Evolutionary conservation across 2,888 invertebrate genomes (phyloP), one percentile per base, ranked within the genome.

Genomic region (Nymphalis polychloros): DNA sequence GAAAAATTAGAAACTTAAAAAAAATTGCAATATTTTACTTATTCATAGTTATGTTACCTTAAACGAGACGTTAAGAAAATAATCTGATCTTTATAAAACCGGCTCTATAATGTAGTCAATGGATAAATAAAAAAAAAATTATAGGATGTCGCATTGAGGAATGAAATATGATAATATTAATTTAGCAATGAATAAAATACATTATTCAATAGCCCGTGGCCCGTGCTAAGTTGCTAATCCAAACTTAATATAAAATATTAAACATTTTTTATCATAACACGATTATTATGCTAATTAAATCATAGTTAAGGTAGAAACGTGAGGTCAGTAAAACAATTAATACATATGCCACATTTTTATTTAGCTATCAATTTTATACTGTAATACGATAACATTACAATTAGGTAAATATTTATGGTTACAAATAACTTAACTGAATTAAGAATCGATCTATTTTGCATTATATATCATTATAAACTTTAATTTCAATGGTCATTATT

Each of bases 51-150:
- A 70, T 64, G 70, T 71, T 76, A 75, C 74, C 66, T 31, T 87
- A 88, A 86, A 84, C 83, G 80, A 78, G 80, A 84, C 81, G 87
- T 86, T 88, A 90, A 91, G 92, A 90, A 90, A 87, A 87, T 85
- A 87, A 92, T 91, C 91, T 92, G 92, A 92, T 91, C 92, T 90
- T 79, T 90, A 89, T 90, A 89, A 91, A 90, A 89, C 90, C 87
- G 82, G 89, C 89, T 91, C 87, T 88, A 87, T 84, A 64, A 80
- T 76, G 90, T 87, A 91, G 89, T 82, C 78, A 75, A 84, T 85
- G 60, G 47, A 60, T 46, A 60, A 60, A 48, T 47, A 1, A 60
- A 47, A 60, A 60, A 47, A 23, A 17, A 23, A 10, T 2, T 35
- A 35, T 8, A n/a, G 13, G 35, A 53, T n/a, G 17, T 17, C 27